Percentiles rank a stretch among this genome's conserved stretches.
These are phyloP conservation scores for Epinotia nisella DNA, from an alignment of 2,888 invertebrate species.

Conservation along the genomic window DNA sequence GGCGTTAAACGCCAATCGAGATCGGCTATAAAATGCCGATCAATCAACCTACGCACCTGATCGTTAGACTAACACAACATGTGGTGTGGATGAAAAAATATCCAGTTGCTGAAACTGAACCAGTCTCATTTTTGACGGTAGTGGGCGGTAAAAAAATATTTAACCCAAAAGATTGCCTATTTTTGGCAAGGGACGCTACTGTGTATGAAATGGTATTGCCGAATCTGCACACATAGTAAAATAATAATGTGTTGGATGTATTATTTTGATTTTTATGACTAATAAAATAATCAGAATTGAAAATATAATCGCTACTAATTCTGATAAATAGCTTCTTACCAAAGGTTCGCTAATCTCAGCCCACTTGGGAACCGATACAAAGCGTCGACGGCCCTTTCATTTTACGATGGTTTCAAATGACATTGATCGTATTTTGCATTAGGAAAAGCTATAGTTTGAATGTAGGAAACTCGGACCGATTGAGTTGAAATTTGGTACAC, in stretches of 20 bases:
- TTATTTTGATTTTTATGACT: too few relatives aligned
- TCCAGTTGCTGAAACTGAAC: background rate
- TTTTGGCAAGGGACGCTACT: too few relatives aligned
- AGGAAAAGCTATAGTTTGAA: background rate
- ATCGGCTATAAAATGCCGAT: conserved; percentile 32
- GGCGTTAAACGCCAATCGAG: conserved; percentile 39
- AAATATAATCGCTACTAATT: too few relatives aligned
- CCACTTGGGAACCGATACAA: background rate
- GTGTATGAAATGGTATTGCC: too few relatives aligned
- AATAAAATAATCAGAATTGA: too few relatives aligned
- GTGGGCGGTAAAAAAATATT: background rate
- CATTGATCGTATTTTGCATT: background rate
- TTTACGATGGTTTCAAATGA: background rate
- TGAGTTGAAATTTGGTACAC: too few relatives aligned
- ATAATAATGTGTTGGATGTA: too few relatives aligned
- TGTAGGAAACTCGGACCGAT: too few relatives aligned
- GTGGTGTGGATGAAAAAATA: background rate
- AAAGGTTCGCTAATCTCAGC: background rate
- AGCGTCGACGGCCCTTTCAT: background rate
- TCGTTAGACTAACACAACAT: conserved; percentile 1
- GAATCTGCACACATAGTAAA: too few relatives aligned
- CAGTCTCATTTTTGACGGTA: background rate
- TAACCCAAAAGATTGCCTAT: too few relatives aligned
- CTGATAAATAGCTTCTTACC: too few relatives aligned
- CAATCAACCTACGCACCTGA: conserved; percentile 20